phyloP scores from a whole-genome alignment of 2,888 invertebrate genomes.

The Melangyna quadrimaculata region DNA sequence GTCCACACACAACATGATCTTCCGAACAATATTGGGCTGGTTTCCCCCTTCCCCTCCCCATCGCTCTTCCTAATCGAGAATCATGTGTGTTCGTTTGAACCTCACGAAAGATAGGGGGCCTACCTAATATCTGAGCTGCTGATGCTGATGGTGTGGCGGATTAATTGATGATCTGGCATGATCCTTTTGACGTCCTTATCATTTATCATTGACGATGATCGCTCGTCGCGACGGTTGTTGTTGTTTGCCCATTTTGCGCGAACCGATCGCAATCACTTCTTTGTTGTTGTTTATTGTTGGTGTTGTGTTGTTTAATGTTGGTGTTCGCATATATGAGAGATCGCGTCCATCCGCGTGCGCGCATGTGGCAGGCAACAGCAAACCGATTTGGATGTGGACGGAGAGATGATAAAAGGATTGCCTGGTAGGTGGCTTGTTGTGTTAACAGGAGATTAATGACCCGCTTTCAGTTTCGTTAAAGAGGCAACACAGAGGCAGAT shows the following conservation, averaged over 20 bases:
- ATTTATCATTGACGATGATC: slow-evolving; percentile 69
- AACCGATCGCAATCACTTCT: slow-evolving; percentile 62
- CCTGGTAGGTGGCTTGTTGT: slow-evolving; percentile 71
- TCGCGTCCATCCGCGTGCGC: slow-evolving; percentile 28
- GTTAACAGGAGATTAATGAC: slow-evolving; percentile 70
- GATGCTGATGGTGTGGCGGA: not conserved
- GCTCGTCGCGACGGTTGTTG: slow-evolving; percentile 61
- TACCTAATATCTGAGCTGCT: slow-evolving; percentile 5
- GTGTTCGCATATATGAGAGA: slow-evolving; percentile 54
- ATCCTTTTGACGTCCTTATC: slow-evolving; percentile 65
- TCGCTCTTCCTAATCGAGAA: not conserved
- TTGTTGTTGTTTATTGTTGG: slow-evolving; percentile 47
- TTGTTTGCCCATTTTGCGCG: slow-evolving; percentile 64
- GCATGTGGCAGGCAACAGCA: slow-evolving; percentile 16
- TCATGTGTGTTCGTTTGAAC: slow-evolving; percentile 57
- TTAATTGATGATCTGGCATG: slow-evolving; percentile 68
- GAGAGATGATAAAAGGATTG: slow-evolving; percentile 65
- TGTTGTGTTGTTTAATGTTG: slow-evolving; percentile 11
- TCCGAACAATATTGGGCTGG: slow-evolving; percentile 29
- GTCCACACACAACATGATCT: not conserved
- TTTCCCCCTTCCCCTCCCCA: not conserved
- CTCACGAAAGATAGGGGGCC: slow-evolving; percentile 37
- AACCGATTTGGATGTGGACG: slow-evolving; percentile 21
- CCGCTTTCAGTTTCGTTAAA: slow-evolving; percentile 65
- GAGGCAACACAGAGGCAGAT: slow-evolving; percentile 10